Base-by-base conservation (phyloP, 2,113 vertebrate genomes). In the Crocuta crocuta region DNA sequence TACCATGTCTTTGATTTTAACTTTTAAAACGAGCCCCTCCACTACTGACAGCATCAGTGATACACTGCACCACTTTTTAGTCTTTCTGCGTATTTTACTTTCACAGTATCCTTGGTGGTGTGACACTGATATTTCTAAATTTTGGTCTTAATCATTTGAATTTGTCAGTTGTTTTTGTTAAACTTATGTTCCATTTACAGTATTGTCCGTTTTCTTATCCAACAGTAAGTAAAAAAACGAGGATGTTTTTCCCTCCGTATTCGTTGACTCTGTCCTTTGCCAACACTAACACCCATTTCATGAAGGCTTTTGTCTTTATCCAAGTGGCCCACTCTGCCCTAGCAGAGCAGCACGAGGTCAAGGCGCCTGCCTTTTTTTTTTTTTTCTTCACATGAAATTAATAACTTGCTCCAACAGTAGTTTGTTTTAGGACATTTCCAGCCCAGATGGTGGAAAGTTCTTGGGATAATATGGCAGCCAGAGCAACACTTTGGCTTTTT, bases 391-490 rank as follows among this genome's bases (percentile, higher is more conserved):
- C 91, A 97, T 90, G 89, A 98, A 97, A 97, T 98, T 97, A 98
- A 95, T 98, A 97, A 97, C 95, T 98, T 94, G 85, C 96, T 98
- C 81, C 95, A 98, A 53, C 91, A 89, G 97, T 98, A 94, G 97
- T 98, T 95, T 97, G 97, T 97, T 91, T 96, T 97, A 93, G 96
- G 95, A 96, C 98, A 78, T 97, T 98, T 98, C 97, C 97, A 97
- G 92, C 92, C 94, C 98, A 98, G 97, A 98, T 97, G 97, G 96
- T 98, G 98, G 98, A 97, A 98, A 98, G 93, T 98, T 98, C 96
- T 97, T 95, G 73, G 91, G 92, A 88, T 97, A 95, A 79, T 80
- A 70, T 80, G 96, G 93, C 94, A 97, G 96, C 95, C 85, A 97
- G 71, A 85, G 84, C 53, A 96, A 93, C 91, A 91, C 83, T 97